Evolutionary conservation across 2,113 vertebrate genomes (phyloP).

Genomic region (Seriola quinqueradiata): DNA sequence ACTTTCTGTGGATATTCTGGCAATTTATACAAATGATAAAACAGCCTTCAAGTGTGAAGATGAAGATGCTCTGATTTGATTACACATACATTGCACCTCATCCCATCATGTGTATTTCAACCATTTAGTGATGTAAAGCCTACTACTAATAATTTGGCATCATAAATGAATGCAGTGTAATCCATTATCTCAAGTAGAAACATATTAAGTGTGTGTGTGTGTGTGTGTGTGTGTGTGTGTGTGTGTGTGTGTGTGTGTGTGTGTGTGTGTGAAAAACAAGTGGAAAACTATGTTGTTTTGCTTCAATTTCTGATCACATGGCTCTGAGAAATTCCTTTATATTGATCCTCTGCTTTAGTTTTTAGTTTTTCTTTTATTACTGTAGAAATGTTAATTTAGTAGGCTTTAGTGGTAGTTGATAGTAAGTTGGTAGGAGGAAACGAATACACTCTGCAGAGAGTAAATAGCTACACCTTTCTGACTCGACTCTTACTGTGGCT

Average conservation of each 20-base stretch:
- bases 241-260: conserved; percentile 1
- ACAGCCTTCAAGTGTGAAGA: not conserved
- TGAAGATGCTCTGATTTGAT: not conserved
- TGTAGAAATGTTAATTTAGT: not conserved
- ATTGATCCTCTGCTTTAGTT: not conserved
- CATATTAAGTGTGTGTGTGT: conserved; percentile 8
- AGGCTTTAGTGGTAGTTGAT: not conserved
- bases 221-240: conserved; percentile 4
- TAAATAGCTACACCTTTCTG: conserved; percentile 46
- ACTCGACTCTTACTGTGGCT: conserved; percentile 35
- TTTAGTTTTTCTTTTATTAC: not conserved
- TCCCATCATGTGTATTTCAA: conserved; percentile 7
- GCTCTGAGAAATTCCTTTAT: conserved; percentile 8
- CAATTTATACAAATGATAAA: not conserved
- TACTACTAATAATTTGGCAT: conserved; percentile 32
- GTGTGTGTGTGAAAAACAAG: conserved; percentile 12
- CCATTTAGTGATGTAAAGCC: not conserved
- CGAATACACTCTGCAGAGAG: not conserved
- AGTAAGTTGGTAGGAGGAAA: not conserved
- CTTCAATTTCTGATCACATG: conserved; percentile 12
- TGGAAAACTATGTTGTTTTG: not conserved
- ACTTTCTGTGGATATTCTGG: conserved; percentile 11
- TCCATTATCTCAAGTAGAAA: conserved; percentile 31
- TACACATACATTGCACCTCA: not conserved
- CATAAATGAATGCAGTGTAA: conserved; percentile 8